Evolutionary conservation across 30 jellyfish, hydroid and myxozoan genomes (phyloP).

Genomic region (Chrysaora quinquecirrha): DNA sequence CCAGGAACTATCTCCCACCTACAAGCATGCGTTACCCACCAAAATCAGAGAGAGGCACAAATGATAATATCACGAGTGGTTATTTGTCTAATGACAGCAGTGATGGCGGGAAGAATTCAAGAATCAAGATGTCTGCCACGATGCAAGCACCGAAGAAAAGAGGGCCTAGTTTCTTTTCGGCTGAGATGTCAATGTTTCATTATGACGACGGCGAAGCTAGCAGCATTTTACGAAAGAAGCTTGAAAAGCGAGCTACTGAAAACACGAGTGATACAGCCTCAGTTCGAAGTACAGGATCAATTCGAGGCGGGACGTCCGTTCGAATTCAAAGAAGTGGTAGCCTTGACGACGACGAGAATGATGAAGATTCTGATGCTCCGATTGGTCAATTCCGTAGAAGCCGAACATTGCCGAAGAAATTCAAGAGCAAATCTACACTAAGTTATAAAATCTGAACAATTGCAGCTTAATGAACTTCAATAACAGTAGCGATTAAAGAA

Average conservation of each 20-base stretch:
- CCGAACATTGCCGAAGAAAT: conserved; percentile 49
- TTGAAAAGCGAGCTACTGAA: conserved; percentile 35
- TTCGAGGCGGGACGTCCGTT: neutral
- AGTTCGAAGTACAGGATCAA: conserved; percentile 36
- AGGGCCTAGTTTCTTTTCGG: conserved; percentile 57
- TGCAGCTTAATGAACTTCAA: neutral
- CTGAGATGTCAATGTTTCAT: conserved; percentile 70
- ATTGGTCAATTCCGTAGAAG: conserved; percentile 52
- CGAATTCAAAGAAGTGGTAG: conserved; percentile 63
- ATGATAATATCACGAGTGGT: neutral
- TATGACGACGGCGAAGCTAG: conserved; percentile 45
- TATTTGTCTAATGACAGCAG: conserved; percentile 37
- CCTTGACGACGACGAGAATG: conserved; percentile 65
- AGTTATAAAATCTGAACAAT: neutral
- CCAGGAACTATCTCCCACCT: conserved; percentile 63
- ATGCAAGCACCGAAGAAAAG: conserved; percentile 12
- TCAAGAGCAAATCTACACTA: neutral
- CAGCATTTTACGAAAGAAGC: conserved; percentile 33
- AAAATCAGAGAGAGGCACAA: neutral
- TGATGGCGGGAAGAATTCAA: conserved; percentile 13
- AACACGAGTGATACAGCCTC: conserved; percentile 54
- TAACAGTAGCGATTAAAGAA: neutral
- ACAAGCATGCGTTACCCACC: conserved; percentile 80
- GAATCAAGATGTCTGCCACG: neutral
- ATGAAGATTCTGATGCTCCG: conserved; percentile 62